phyloP scores from a whole-genome alignment of 1,140 invertebrate genomes.

The Drosophila sechellia region DNA sequence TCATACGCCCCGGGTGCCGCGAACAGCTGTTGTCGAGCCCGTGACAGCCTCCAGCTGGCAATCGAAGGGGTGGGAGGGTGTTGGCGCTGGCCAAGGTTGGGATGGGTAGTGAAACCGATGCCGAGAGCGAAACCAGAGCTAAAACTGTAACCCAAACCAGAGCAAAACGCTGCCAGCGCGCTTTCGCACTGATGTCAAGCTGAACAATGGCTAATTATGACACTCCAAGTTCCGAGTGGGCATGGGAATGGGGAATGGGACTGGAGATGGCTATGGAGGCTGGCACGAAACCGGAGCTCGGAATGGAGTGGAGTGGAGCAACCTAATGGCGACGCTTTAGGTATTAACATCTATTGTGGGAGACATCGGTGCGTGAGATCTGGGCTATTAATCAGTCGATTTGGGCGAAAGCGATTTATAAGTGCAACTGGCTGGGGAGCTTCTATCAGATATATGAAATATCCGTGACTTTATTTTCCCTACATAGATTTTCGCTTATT shows the following conservation, averaged over 20 bases:
- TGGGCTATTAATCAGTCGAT: conserved; percentile 17
- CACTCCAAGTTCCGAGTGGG: neutral
- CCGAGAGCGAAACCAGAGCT: conserved; percentile 28
- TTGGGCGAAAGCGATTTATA: conserved; percentile 5
- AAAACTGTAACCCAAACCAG: conserved; percentile 22
- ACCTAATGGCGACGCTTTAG: conserved; percentile 10
- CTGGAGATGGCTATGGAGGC: neutral
- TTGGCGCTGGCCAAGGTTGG: neutral
- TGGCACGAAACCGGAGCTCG: conserved; percentile 8
- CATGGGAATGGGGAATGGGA: no score
- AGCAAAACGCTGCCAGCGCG: neutral
- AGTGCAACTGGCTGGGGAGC: neutral
- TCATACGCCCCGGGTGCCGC: conserved; percentile 46
- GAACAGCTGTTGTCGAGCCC: conserved; percentile 34
- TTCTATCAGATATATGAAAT: neutral
- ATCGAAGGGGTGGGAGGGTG: neutral
- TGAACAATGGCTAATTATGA: conserved; percentile 46
- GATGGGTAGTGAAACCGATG: neutral
- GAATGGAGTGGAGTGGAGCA: neutral
- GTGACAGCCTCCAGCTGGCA: conserved; percentile 1
- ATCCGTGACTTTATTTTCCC: no score
- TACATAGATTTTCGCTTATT: no score
- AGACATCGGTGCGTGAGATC: neutral
- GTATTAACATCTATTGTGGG: conserved; percentile 6
- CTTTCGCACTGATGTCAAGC: neutral